Evolutionary conservation across 2,797 vertebrate species (phyloP).

Genomic region (Pristis pectinata): DNA sequence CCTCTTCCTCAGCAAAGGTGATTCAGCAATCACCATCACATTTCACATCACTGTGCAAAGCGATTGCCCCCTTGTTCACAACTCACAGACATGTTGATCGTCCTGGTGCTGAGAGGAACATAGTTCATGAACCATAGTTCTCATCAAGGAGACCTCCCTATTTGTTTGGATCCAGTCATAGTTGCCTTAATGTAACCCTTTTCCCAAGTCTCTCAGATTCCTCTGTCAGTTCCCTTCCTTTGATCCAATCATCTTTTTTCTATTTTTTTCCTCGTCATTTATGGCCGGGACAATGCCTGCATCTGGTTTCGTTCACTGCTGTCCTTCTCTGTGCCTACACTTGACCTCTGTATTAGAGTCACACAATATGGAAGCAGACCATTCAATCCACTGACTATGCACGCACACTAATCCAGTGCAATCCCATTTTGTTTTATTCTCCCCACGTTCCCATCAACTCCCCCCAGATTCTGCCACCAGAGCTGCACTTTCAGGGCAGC

Average conservation of each 20-base stretch:
- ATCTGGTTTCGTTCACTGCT: too few relatives aligned
- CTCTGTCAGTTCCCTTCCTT: background rate
- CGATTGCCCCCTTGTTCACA: background rate
- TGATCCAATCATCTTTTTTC: background rate
- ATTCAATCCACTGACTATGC: too few relatives aligned
- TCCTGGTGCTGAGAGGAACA: background rate
- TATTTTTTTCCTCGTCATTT: background rate
- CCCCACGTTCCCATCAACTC: too few relatives aligned
- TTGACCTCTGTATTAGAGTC: background rate
- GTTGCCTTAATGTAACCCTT: background rate
- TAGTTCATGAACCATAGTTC: background rate
- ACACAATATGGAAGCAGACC: too few relatives aligned
- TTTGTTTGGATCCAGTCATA: background rate
- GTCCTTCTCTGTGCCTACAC: background rate
- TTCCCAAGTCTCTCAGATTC: background rate
- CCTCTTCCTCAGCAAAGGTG: background rate
- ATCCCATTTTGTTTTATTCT: too few relatives aligned
- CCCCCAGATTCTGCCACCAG: too few relatives aligned
- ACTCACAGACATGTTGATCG: background rate
- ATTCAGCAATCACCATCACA: background rate
- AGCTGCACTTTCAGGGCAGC: too few relatives aligned
- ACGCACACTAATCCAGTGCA: too few relatives aligned
- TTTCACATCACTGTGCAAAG: background rate
- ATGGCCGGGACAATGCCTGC: background rate
- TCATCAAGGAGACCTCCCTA: background rate